Evolutionary conservation across 2,888 invertebrate species (phyloP), one percentile per base, ranked within the genome.

Genomic region (Ommatoiulus sabulosus): DNA sequence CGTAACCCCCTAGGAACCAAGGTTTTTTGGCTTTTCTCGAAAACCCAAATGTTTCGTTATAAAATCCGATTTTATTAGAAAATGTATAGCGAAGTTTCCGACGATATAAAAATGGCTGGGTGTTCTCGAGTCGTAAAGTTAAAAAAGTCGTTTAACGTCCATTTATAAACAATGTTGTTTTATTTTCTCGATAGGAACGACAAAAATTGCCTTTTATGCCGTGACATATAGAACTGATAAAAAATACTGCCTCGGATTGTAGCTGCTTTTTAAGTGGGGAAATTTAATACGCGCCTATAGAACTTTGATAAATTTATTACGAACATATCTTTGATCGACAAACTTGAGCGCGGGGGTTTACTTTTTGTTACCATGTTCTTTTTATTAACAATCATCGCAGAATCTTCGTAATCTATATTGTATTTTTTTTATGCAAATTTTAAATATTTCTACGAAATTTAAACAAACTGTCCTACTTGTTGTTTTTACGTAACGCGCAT

Each of bases 151-250:
- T 80, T 80, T 80, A 80, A 80, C 35, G 80, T 80, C 80, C 80
- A 80, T 80, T 80, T 80, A 80, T 80, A 80, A 80, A 80, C 80
- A 80, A 80, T 80, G 80, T 72, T 72, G 72, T 35, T 80, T 80
- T 80, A 80, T 80, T 80, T 80, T 80, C 35, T 35, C 15, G 80
- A 80, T 80, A 80, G 15, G 35, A 35, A 24, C 3, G 72, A 24
- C 8, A 72, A 72, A 24, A 24, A 72, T 24, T 7, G 20, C 80
- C 10, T 80, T 80, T 80, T 24, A 80, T 80, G 43, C 35, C 35
- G 10, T 80, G 35, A 15, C 80, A 12, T 10, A 3, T 10, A 3
- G 80, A 4, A 35, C 80, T 80, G 80, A 80, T 35, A 80, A 80
- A n/a, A 80, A 24, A 80, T 80, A 24, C 15, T 72, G 20, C 72